Evolutionary conservation across 2,113 vertebrate genomes (phyloP).

Genomic region (Speoplatyrhinus poulsoni): DNA sequence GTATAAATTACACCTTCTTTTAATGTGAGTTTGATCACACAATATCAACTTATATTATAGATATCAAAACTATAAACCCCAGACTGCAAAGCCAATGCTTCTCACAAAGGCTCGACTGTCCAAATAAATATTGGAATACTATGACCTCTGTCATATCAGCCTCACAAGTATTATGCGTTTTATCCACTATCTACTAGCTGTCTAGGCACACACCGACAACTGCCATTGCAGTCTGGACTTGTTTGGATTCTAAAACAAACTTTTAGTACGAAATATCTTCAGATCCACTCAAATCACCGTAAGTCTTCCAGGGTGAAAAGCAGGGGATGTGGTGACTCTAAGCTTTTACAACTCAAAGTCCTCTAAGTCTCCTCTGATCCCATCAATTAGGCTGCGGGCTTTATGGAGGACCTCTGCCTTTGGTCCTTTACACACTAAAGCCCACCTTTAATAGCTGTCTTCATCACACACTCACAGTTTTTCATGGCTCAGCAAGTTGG

Average conservation of each 20-base stretch:
- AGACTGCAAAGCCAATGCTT: too few relatives aligned
- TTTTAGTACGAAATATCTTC: constrained; percentile 18
- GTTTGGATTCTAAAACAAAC: constrained; percentile 40
- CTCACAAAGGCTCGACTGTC: background rate
- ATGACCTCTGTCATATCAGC: constrained; percentile 23
- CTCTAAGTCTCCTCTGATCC: constrained; percentile 56
- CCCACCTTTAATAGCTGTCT: constrained; percentile 20
- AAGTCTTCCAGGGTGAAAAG: too few relatives aligned
- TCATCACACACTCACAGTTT: background rate
- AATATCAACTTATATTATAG: background rate
- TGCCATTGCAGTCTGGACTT: constrained; percentile 36
- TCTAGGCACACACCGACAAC: too few relatives aligned
- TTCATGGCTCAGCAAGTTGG: constrained; percentile 20
- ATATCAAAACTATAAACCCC: too few relatives aligned
- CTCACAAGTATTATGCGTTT: constrained; percentile 9
- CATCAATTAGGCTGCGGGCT: constrained; percentile 58
- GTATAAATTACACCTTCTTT: too few relatives aligned
- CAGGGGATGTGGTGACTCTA: too few relatives aligned
- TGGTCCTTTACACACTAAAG: constrained; percentile 41
- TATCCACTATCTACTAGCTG: too few relatives aligned
- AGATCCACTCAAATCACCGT: too few relatives aligned
- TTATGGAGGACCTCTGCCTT: constrained; percentile 46
- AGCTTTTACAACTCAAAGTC: constrained; percentile 49
- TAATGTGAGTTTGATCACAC: background rate
- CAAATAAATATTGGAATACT: background rate